A percentile compares a stretch with the other conserved stretches of the same genome.
Evolutionary conservation across 2,797 vertebrate genomes (phyloP).

Genomic region (Gymnothorax reevesii): DNA sequence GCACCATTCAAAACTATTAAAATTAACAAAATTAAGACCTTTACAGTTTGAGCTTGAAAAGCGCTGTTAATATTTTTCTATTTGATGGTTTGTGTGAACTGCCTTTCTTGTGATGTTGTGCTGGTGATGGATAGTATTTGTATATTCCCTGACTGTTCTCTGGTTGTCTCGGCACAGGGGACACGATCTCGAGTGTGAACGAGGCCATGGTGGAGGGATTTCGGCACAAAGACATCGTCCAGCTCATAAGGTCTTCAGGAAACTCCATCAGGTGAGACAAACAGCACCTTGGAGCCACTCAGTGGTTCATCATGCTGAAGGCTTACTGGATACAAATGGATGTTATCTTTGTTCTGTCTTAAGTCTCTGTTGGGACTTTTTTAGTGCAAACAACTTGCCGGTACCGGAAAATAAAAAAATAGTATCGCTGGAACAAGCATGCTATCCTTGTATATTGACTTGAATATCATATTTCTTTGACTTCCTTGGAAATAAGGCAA

Average conservation of each 20-base stretch:
- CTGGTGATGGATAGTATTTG: background rate
- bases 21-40: slow-evolving; percentile 29
- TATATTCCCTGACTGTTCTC: slow-evolving; percentile 38
- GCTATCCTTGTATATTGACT: too few relatives aligned
- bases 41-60: background rate
- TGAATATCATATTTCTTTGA: too few relatives aligned
- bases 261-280: slow-evolving; percentile 72
- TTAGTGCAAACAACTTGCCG: slow-evolving; percentile 80
- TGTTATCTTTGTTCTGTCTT: background rate
- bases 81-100: background rate
- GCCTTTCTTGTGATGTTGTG: slow-evolving; percentile 25
- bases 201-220: slow-evolving; percentile 84
- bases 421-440: too few relatives aligned
- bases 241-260: slow-evolving; percentile 86
- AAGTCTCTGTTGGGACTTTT: background rate
- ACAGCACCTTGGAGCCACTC: background rate
- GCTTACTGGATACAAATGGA: background rate
- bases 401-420: slow-evolving; percentile 40
- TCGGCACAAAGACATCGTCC: slow-evolving; percentile 90
- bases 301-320: background rate
- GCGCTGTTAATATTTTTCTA: background rate
- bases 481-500: too few relatives aligned
- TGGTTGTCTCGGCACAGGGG: slow-evolving; percentile 69
- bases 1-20: slow-evolving; percentile 32
- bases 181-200: slow-evolving; percentile 91